These are phyloP conservation scores for Piezodorus guildinii DNA, from an alignment of 1,140 invertebrate species.

Conservation along the genomic window DNA sequence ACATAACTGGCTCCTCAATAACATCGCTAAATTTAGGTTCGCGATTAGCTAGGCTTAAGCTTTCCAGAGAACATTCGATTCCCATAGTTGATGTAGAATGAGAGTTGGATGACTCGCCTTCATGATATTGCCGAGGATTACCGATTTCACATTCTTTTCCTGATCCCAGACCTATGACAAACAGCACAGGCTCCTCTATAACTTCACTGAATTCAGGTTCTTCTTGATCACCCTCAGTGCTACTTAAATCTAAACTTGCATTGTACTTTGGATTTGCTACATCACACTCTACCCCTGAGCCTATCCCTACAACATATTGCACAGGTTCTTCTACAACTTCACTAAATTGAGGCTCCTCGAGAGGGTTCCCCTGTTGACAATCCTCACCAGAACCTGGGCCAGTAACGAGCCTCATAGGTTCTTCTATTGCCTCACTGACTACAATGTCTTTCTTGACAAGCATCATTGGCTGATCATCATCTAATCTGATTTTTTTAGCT, in stretches of 20 bases:
- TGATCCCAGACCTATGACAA: conserved; percentile 55
- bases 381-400: background rate
- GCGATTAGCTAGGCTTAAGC: background rate
- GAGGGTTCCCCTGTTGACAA: background rate
- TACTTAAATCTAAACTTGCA: background rate
- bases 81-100: background rate
- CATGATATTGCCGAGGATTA: conserved; percentile 36
- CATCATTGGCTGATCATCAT: conserved; percentile 9
- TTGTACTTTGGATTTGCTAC: conserved; percentile 46
- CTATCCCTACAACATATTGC: conserved; percentile 57
- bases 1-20: conserved; percentile 55
- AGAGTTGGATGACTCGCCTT: background rate
- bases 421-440: background rate
- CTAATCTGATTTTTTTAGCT: background rate
- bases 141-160: conserved; percentile 59
- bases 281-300: conserved; percentile 53
- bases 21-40: conserved; percentile 43
- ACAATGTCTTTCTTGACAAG: background rate
- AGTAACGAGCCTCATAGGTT: background rate
- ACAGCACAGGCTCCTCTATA: conserved; percentile 58
- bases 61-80: background rate
- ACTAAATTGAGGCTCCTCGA: conserved; percentile 38
- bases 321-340: conserved; percentile 61
- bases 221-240: background rate
- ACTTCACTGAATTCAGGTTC: conserved; percentile 46